A percentile compares a stretch with the other conserved stretches of the same genome.
Conservation (phyloP, 2,113 vertebrate species). For the Paramisgurnus dabryanus region DNA sequence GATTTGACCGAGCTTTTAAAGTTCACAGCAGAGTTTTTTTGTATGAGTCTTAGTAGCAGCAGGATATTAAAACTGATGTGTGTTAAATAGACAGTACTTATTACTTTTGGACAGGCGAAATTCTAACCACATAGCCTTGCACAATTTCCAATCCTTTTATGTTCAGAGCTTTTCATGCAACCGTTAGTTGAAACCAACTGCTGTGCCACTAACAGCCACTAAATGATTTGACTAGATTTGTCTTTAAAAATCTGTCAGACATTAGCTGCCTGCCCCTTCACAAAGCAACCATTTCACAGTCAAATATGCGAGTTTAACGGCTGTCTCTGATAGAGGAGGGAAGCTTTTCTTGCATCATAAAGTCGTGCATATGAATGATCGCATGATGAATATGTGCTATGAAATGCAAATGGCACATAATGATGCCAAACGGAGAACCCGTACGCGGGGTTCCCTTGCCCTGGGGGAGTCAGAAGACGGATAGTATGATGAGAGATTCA, state of each 20-base stretch:
- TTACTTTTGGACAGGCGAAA: background rate
- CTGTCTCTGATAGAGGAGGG: background rate
- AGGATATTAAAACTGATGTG: background rate
- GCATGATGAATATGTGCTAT: slow-evolving; percentile 6
- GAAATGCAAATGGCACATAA: slow-evolving; percentile 42
- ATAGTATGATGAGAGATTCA: slow-evolving; percentile 32
- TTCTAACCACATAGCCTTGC: background rate
- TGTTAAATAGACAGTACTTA: background rate
- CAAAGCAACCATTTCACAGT: slow-evolving; percentile 8
- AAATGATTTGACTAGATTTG: background rate
- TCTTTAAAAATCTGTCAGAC: background rate
- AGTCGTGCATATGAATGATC: slow-evolving; percentile 12
- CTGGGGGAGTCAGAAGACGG: slow-evolving; percentile 12
- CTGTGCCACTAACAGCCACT: background rate
- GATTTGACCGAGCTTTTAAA: background rate
- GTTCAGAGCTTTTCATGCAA: background rate
- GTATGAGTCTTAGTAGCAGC: background rate
- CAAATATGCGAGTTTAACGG: slow-evolving; percentile 1
- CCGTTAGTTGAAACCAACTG: background rate
- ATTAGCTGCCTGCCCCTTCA: background rate
- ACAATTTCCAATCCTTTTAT: background rate
- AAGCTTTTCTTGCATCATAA: slow-evolving; percentile 12
- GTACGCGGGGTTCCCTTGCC: slow-evolving; percentile 1
- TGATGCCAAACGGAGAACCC: slow-evolving; percentile 28
- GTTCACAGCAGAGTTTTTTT: background rate